Evolutionary conservation across 2,888 invertebrate genomes (phyloP), one percentile per base, ranked within the genome.

Genomic region (Coenonympha arcania): DNA sequence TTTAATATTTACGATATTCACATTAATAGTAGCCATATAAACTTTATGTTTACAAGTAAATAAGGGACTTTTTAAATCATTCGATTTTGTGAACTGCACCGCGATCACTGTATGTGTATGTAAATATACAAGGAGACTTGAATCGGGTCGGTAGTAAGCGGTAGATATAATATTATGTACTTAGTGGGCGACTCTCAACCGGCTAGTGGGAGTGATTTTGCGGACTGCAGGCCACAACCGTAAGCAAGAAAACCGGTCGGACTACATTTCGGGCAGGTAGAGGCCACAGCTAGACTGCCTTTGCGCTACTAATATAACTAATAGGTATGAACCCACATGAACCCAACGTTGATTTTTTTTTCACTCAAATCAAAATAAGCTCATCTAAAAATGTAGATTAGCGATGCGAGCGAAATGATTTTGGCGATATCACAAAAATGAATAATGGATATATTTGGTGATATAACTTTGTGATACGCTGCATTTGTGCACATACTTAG

Each of bases 211-310:
- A 76, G 77, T 71, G 73, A 79, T 79, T 83, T 85, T 75, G 85
- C 84, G 69, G 70, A 82, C 70, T 59, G 55, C 58, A 63, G 65
- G 66, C 65, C 62, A 68, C 65, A 64, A 73, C 76, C 76, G 76
- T 70, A 76, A 79, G 80, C 69, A 66, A 70, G 77, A 74, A 73
- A 80, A 84, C 83, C 83, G 79, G 84, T 84, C 76, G 70, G 69
- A 78, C 84, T 57, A 71, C 79, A 81, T 82, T 79, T 64, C 57
- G 64, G 62, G 55, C 66, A 63, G 69, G 70, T 75, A 76, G 69
- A 65, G 63, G 65, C 64, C 59, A 54, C 50, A 55, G 52, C 54
- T 55, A 56, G 46, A 52, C 52, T 50, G 41, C 40, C 33, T 24
- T 28, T 46, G 40, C 39, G 33, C 34, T 11, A 37, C 19, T 19